Conservation (phyloP, 2,888 invertebrate species). For the Agrypnus murinus region DNA sequence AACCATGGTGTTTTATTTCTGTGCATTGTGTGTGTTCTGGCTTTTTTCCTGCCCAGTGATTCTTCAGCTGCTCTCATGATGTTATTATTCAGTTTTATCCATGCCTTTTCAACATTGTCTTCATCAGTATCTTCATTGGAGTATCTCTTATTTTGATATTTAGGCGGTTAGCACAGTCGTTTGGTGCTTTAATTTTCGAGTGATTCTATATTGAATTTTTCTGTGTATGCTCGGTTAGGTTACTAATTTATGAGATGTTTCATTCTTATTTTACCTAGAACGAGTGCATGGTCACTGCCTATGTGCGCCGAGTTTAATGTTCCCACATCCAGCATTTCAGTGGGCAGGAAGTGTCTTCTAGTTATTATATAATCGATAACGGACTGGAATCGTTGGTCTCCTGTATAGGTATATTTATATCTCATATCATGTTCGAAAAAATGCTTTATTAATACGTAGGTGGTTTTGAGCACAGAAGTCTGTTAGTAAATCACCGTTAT, state of each 20-base stretch:
- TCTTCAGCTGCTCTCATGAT: not conserved
- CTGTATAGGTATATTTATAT: not conserved
- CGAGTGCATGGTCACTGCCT: slow-evolving; percentile 5
- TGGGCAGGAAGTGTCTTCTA: slow-evolving; percentile 4
- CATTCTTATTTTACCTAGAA: not conserved
- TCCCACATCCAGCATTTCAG: not conserved
- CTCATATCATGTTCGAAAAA: not conserved
- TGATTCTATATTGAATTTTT: slow-evolving; percentile 11
- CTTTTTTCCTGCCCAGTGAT: too few relatives aligned
- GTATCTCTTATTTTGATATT: not conserved
- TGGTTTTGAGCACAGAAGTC: too few relatives aligned
- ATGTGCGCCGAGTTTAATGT: slow-evolving; percentile 2
- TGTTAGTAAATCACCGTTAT: too few relatives aligned
- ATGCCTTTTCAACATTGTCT: not conserved
- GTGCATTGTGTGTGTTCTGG: too few relatives aligned
- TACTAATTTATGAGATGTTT: not conserved
- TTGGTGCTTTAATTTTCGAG: not conserved
- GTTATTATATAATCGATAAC: slow-evolving; percentile 3
- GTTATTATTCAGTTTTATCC: not conserved
- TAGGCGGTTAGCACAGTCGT: not conserved
- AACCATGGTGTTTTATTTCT: too few relatives aligned
- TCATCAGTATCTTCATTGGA: not conserved
- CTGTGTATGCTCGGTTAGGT: not conserved
- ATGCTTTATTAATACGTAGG: not conserved
- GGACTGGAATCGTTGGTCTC: not conserved